Evolutionary conservation across 2,113 vertebrate species (phyloP), one percentile per base, ranked within the genome.

Genomic region (Mormyrus lacerda): DNA sequence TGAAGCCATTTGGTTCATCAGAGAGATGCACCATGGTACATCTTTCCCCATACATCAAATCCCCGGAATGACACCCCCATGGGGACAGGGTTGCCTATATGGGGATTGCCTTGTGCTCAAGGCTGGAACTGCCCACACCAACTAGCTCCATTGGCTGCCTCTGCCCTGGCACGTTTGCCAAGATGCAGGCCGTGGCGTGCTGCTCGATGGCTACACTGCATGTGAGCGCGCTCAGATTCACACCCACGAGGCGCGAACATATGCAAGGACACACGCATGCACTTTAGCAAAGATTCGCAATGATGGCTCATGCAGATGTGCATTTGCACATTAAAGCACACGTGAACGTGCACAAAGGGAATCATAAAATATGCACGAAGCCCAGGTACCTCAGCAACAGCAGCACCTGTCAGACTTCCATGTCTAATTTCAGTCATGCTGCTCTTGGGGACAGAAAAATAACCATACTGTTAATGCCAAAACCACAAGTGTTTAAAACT

Each of bases 1-100:
- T 92, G 93, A 93, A 92, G 94, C 93, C 93, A 91, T 88, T 35
- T 73, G 31, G 87, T 15, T n/a, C 47, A 24, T 87, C 55, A 45
- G 35, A 87, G 51, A 42, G 11, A 53, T 3, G 8, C 35, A 45
- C 39, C 9, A 87, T 4, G 0, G 7, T 85, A 31, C 50, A 55
- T 58, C 31, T 69, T 9, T 6, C 53, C 3, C 17, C 45, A 45
- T 27, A 24, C 85, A 53, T 39, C 17, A 87, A 24, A 3, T 13
- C n/a, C 4, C 35, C 1, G 1, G 47, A 87, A 27, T 21, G 51
- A 58, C 51, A 53, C 19, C 15, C 48, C 13, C 47, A 87, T 35
- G 50, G 21, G 9, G 39, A 24, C 10, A 27, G n/a, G n/a, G n/a
- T 69, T 69, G 61, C 61, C 61, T 69, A 69, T 69, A 69, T 4